Evolutionary conservation across 2,888 invertebrate species (phyloP).

Genomic region (Agrilus mali): DNA sequence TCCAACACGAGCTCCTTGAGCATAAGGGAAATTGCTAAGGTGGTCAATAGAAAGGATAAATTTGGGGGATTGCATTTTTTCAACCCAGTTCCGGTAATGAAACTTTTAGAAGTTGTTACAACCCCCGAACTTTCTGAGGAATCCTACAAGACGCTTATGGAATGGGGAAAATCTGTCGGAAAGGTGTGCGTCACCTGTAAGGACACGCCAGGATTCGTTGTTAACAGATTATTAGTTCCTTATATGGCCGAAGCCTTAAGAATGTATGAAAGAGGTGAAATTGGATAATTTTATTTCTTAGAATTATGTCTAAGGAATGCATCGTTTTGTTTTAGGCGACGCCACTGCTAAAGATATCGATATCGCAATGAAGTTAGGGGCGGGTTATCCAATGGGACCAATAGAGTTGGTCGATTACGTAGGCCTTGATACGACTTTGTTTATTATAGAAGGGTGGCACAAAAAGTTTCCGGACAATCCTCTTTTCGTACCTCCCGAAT

Average conservation of each 20-base stretch:
- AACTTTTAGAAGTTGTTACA: slow-evolving; percentile 69
- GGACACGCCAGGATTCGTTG: slow-evolving; percentile 87
- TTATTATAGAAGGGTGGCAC: slow-evolving; percentile 66
- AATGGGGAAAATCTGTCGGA: slow-evolving; percentile 70
- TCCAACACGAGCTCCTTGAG: slow-evolving; percentile 83
- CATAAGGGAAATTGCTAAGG: slow-evolving; percentile 65
- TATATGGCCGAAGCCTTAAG: slow-evolving; percentile 70
- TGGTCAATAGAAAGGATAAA: slow-evolving; percentile 56
- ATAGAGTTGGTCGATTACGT: slow-evolving; percentile 67
- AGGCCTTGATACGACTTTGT: slow-evolving; percentile 61
- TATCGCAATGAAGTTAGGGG: slow-evolving; percentile 72
- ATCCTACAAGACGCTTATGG: slow-evolving; percentile 58
- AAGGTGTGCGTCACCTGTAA: slow-evolving; percentile 80
- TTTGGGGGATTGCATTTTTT: slow-evolving; percentile 87
- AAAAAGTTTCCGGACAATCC: slow-evolving; percentile 51
- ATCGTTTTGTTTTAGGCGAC: slow-evolving; percentile 35
- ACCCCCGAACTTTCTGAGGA: slow-evolving; percentile 63
- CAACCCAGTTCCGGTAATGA: slow-evolving; percentile 86
- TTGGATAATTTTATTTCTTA: not conserved
- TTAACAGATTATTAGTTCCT: slow-evolving; percentile 75
- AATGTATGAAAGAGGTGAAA: slow-evolving; percentile 62
- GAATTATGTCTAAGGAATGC: too few species aligned
- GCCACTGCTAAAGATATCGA: slow-evolving; percentile 62
- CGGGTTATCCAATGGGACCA: slow-evolving; percentile 77
- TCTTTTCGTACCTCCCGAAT: slow-evolving; percentile 42